phyloP scores from a whole-genome alignment of 2,797 vertebrate genomes.

The Melanotaenia nigrans region DNA sequence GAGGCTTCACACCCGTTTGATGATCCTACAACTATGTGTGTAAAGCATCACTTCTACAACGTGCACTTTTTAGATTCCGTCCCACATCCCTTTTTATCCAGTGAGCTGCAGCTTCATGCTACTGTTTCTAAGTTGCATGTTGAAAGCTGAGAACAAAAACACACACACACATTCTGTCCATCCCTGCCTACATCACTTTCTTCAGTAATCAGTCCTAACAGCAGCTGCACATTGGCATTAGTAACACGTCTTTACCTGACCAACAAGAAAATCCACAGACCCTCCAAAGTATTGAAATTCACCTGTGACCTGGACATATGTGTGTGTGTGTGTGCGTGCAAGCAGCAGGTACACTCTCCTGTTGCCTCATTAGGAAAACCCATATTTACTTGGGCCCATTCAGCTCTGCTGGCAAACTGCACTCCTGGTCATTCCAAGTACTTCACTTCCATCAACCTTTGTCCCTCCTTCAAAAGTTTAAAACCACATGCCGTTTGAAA shows the following conservation, averaged over 20 bases:
- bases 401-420: constrained; percentile 50
- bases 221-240: constrained; percentile 73
- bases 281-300: constrained; percentile 31
- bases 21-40: neutral
- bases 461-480: constrained; percentile 23
- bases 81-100: constrained; percentile 13
- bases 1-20: constrained; percentile 52
- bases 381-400: constrained; percentile 66
- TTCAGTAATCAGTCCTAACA: constrained; percentile 38
- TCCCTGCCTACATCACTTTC: constrained; percentile 14
- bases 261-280: constrained; percentile 26
- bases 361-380: constrained; percentile 72
- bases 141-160: constrained; percentile 7
- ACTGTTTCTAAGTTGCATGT: neutral
- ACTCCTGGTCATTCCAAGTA: constrained; percentile 42
- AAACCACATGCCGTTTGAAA: constrained; percentile 22
- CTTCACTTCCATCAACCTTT: constrained; percentile 26
- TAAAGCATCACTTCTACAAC: no score
- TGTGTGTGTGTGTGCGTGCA: neutral
- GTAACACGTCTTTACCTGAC: constrained; percentile 56
- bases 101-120: neutral
- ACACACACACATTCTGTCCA: constrained; percentile 2
- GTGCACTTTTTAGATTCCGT: no score
- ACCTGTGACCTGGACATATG: constrained; percentile 39
- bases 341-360: constrained; percentile 54